These are phyloP conservation scores for Papilio machaon DNA, from an alignment of 1,140 invertebrate species.

Conservation along the genomic window DNA sequence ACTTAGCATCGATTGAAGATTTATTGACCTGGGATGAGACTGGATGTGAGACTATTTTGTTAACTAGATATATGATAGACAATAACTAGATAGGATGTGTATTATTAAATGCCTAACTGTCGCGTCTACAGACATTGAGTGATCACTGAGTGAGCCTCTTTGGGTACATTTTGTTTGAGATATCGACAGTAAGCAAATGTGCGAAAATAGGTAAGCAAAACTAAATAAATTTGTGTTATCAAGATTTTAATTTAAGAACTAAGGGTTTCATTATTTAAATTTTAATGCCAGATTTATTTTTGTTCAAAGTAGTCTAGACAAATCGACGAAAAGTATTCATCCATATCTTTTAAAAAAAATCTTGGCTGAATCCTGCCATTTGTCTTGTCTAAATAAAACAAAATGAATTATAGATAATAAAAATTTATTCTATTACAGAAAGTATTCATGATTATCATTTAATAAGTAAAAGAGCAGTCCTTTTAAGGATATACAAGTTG, in stretches of 20 bases:
- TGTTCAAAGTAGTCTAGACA: background rate
- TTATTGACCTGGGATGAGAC: slow-evolving; percentile 21
- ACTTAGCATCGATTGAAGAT: slow-evolving; percentile 28
- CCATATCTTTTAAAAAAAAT: background rate
- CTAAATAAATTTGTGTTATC: no score
- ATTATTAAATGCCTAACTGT: background rate
- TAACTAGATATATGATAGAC: background rate
- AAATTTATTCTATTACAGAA: background rate
- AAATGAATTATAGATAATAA: slow-evolving; percentile 6
- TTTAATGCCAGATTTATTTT: no score
- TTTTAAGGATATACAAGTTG: background rate
- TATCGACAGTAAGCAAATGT: no score
- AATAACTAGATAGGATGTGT: background rate
- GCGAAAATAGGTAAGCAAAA: no score
- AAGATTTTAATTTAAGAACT: no score
- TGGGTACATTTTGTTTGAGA: no score
- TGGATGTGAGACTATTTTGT: background rate
- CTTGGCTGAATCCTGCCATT: background rate
- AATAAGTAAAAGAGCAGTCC: background rate
- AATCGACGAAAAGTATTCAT: background rate
- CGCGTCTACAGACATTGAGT: background rate
- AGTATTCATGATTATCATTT: background rate
- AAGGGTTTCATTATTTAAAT: no score
- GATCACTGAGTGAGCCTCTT: no score
- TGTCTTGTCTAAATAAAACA: background rate